Percentiles rank a stretch among this genome's conserved stretches.
These are phyloP conservation scores for Corythoichthys haematopterus DNA, from an alignment of 2,113 vertebrate genomes.

Conservation along the genomic window DNA sequence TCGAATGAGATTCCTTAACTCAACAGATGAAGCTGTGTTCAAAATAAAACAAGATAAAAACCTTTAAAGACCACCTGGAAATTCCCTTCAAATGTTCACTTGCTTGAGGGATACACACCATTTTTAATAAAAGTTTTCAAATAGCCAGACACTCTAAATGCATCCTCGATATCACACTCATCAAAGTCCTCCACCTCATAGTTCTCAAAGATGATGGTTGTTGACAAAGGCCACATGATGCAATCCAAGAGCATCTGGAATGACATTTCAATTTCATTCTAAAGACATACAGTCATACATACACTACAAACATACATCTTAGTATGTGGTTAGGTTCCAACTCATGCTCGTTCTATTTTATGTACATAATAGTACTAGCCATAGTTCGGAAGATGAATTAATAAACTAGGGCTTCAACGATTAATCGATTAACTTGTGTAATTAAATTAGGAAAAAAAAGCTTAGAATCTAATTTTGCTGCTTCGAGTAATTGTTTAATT, in stretches of 20 bases:
- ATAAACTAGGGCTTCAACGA: no score
- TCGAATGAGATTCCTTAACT: slow-evolving; percentile 43
- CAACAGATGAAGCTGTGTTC: slow-evolving; percentile 25
- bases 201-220: slow-evolving; percentile 30
- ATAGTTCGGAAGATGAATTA: no score
- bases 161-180: neutral
- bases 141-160: slow-evolving; percentile 31
- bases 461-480: no score
- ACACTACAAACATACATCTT: neutral
- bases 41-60: neutral
- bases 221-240: slow-evolving; percentile 37
- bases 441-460: no score
- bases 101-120: slow-evolving; percentile 16
- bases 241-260: slow-evolving; percentile 45
- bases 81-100: no score
- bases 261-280: neutral
- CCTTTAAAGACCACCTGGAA: neutral
- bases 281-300: neutral
- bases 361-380: neutral
- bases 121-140: slow-evolving; percentile 41
- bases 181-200: neutral
- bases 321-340: neutral
- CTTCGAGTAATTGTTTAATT: no score
- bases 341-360: neutral
- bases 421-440: no score